Percentiles rank a stretch among this genome's conserved stretches.
These are phyloP conservation scores for Paraplagusia blochii DNA, from an alignment of 2,113 vertebrate genomes.

Conservation along the genomic window DNA sequence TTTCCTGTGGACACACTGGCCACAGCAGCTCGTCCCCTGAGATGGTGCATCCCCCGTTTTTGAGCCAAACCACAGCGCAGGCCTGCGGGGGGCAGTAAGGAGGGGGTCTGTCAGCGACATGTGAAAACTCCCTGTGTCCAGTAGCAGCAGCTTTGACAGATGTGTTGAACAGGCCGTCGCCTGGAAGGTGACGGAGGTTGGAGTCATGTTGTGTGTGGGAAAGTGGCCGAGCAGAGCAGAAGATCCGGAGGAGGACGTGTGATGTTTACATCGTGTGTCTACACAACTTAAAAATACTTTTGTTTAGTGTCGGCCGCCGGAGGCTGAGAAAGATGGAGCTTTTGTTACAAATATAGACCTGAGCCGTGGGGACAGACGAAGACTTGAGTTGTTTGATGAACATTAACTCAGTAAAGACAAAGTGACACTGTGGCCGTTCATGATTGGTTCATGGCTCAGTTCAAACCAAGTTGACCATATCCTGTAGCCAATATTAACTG, in stretches of 20 bases:
- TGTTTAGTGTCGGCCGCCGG: too few species aligned
- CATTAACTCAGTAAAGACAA: too few species aligned
- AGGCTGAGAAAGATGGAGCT: too few species aligned
- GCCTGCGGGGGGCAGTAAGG: conserved; percentile 22
- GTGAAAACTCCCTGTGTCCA: conserved; percentile 40
- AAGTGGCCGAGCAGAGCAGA: background rate
- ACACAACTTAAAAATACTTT: too few species aligned
- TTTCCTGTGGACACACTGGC: conserved; percentile 36
- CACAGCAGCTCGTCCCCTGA: conserved; percentile 40
- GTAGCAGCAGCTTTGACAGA: conserved; percentile 33
- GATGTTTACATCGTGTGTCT: background rate
- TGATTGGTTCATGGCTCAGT: too few species aligned
- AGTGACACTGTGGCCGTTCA: too few species aligned
- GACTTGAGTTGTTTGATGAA: too few species aligned
- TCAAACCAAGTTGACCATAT: too few species aligned
- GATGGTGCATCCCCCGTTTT: conserved; percentile 38
- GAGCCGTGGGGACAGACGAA: too few species aligned
- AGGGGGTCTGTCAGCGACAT: conserved; percentile 46
- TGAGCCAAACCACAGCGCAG: conserved; percentile 41
- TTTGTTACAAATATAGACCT: too few species aligned
- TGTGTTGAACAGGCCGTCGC: conserved; percentile 1
- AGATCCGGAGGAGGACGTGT: background rate
- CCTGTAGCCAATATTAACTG: too few species aligned
- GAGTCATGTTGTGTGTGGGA: conserved; percentile 20
- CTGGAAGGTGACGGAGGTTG: conserved; percentile 8